A percentile compares a stretch with the other conserved stretches of the same genome.
Conservation (phyloP, 2,888 invertebrate species). For the Omphaloscelis lunosa region DNA sequence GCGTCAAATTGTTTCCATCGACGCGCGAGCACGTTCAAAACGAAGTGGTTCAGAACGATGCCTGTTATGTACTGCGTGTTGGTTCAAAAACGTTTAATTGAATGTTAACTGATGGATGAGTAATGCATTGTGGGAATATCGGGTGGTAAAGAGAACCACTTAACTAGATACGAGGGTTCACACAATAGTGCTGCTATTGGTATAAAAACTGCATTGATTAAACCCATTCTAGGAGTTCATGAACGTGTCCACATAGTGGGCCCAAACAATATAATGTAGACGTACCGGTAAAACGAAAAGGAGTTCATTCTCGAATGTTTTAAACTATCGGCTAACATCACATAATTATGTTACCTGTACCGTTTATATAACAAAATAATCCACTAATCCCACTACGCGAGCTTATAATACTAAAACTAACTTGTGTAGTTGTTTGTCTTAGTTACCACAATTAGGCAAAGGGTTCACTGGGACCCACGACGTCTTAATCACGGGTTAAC, state of each 20-base stretch:
- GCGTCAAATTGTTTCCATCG: constrained; percentile 47
- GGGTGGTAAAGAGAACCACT: constrained; percentile 19
- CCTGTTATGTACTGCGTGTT: constrained; percentile 42
- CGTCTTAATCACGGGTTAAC: constrained; percentile 23
- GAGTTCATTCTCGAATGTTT: not conserved
- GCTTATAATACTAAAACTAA: constrained; percentile 7
- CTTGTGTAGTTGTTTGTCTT: constrained; percentile 10
- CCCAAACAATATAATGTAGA: too few species aligned
- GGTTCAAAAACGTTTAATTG: constrained; percentile 44
- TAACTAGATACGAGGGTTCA: not conserved
- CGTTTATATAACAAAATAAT: constrained; percentile 15
- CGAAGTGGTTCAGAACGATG: constrained; percentile 26
- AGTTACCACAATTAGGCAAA: constrained; percentile 26
- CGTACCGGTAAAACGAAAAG: too few species aligned
- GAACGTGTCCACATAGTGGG: too few species aligned
- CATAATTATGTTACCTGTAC: not conserved
- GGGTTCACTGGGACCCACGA: constrained; percentile 26
- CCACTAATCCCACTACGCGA: not conserved
- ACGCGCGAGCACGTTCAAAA: constrained; percentile 5
- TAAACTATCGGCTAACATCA: not conserved
- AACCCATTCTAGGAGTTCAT: not conserved
- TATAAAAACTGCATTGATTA: not conserved
- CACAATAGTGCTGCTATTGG: too few species aligned
- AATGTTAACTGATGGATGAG: constrained; percentile 29
- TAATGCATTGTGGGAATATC: constrained; percentile 20